Evolutionary conservation across 2,888 invertebrate species (phyloP).

Genomic region (Drosophila colorata): DNA sequence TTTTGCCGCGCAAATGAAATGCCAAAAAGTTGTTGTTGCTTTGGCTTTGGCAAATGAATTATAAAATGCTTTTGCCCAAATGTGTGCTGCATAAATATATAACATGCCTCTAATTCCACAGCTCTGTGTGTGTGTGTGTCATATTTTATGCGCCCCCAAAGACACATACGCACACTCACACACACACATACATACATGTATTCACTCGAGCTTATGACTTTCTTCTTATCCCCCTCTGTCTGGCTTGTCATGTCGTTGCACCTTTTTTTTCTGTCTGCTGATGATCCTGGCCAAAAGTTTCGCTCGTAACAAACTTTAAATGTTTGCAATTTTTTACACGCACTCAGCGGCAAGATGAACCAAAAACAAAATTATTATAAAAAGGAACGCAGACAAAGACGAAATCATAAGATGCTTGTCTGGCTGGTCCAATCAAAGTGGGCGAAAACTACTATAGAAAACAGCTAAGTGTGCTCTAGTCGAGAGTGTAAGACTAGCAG

Average conservation of each 20-base stretch:
- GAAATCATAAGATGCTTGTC: slow-evolving; percentile 60
- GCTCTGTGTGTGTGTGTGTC: slow-evolving; percentile 18
- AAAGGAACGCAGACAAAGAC: slow-evolving; percentile 34
- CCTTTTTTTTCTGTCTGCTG: slow-evolving; percentile 35
- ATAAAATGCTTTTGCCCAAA: slow-evolving; percentile 52
- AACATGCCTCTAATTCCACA: slow-evolving; percentile 39
- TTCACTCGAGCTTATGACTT: too few species aligned
- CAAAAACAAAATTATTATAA: neutral
- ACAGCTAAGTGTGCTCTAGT: neutral
- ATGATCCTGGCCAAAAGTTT: slow-evolving; percentile 36
- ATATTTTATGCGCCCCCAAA: slow-evolving; percentile 61
- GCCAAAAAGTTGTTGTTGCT: slow-evolving; percentile 32
- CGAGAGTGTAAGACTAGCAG: neutral
- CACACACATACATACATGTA: slow-evolving; percentile 1
- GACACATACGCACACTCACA: slow-evolving; percentile 18
- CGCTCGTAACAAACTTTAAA: slow-evolving; percentile 61
- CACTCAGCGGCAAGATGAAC: slow-evolving; percentile 6
- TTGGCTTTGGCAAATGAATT: slow-evolving; percentile 60
- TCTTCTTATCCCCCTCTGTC: slow-evolving; percentile 21
- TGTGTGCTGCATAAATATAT: slow-evolving; percentile 57
- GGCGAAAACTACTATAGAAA: slow-evolving; percentile 30
- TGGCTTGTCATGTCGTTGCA: slow-evolving; percentile 49
- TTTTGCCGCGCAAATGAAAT: slow-evolving; percentile 40
- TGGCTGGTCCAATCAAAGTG: slow-evolving; percentile 35
- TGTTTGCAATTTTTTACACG: slow-evolving; percentile 64